Base-by-base conservation (phyloP, 2,113 vertebrate species). In the Nyctibius bracteatus region DNA sequence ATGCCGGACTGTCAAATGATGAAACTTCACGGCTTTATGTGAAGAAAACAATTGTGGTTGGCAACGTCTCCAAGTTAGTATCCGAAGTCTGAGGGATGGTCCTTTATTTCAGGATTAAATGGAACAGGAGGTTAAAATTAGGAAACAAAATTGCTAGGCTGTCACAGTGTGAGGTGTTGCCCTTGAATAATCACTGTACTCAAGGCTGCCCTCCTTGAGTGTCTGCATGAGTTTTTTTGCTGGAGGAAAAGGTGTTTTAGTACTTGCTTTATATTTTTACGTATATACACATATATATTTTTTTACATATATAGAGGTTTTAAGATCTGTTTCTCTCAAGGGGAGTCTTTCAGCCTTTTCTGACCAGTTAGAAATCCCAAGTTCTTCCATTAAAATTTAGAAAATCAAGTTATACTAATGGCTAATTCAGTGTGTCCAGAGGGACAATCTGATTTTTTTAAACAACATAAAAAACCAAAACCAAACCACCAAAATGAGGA, bases 1-100 rank as follows among this genome's bases (percentile, higher is more conserved):
- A 98, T 87, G 96, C 98, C 9, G 98, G 98, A 91, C 98, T 99
- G 96, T 97, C 98, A 33, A 98, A 98, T 81, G 99, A 99, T 27
- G 99, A 99, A 86, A 98, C 99, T 44, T 99, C 99, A 41, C 98
- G 99, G 51, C 99, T 99, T 51, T 99, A 99, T 94, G 98, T 99
- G 84, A 99, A 99, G 98, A 99, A 99, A 98, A 99, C 99, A 21
- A 99, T 99, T 87, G 99, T 99, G 66, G 99, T 99, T 85, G 99
- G 99, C 92, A 99, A 99, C 47, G 99, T 99, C 61, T 99, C 99
- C 89, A 99, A 99, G 99, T 99, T 97, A 81, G 98, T 98, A 97
- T 81, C 37, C 6, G 39, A 71, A 49, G 67, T 63, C 70, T 91
- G 78, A 62, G 58, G 73, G 44, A 51, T 43, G n/a, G 14, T 19